These are phyloP conservation scores for Cordilura impudica DNA, from an alignment of 2,888 invertebrate species.

Conservation along the genomic window DNA sequence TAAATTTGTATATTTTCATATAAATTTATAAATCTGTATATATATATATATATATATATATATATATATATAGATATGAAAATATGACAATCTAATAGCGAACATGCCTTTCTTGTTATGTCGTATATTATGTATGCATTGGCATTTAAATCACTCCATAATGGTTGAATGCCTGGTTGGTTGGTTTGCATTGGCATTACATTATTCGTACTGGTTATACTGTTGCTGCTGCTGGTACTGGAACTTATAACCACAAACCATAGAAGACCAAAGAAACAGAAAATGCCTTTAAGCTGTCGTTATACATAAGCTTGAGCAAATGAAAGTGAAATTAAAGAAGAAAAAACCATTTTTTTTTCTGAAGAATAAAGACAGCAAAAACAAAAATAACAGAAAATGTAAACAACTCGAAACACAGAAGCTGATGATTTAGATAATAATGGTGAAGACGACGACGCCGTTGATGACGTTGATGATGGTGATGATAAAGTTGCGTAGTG, in stretches of 20 bases:
- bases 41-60: no score
- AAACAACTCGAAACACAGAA: slow-evolving; percentile 40
- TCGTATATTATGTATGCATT: slow-evolving; percentile 16
- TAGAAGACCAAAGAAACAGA: slow-evolving; percentile 3
- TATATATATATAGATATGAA: no score
- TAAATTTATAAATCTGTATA: no score
- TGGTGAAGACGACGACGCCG: background rate
- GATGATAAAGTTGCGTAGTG: slow-evolving; percentile 23
- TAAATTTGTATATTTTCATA: no score
- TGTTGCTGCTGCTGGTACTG: background rate
- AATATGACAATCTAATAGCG: slow-evolving; percentile 25
- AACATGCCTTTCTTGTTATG: slow-evolving; percentile 17
- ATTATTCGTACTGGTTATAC: background rate
- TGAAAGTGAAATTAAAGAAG: slow-evolving; percentile 58
- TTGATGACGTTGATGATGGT: slow-evolving; percentile 12
- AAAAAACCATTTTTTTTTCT: background rate
- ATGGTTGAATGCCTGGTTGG: background rate
- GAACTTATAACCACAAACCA: background rate
- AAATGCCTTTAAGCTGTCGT: slow-evolving; percentile 48
- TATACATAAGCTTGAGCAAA: slow-evolving; percentile 41
- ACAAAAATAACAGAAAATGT: slow-evolving; percentile 34
- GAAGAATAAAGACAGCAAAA: background rate
- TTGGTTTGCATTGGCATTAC: slow-evolving; percentile 23
- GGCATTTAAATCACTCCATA: slow-evolving; percentile 24
- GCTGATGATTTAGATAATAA: slow-evolving; percentile 44